Conservation (phyloP, 2,113 vertebrate species). For the Stegostoma tigrinum region DNA sequence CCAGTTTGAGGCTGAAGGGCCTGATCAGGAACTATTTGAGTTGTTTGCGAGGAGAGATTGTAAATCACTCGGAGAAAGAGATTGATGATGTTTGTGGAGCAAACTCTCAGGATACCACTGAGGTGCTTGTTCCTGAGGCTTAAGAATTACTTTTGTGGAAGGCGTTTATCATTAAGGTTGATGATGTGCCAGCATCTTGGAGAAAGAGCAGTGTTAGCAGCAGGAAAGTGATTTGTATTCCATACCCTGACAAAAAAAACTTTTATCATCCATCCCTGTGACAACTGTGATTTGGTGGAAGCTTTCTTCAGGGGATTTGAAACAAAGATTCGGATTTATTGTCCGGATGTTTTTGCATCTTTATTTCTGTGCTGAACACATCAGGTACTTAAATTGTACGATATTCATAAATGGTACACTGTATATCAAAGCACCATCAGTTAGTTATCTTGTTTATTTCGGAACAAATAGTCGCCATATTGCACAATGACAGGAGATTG, state of each 20-base stretch:
- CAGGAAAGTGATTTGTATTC: constrained; percentile 53
- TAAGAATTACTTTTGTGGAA: constrained; percentile 64
- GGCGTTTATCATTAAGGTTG: constrained; percentile 65
- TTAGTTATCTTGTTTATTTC: background rate
- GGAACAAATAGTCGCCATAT: background rate
- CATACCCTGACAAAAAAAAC: constrained; percentile 55
- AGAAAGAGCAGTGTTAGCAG: constrained; percentile 45
- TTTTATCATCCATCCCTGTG: constrained; percentile 50
- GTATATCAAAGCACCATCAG: background rate
- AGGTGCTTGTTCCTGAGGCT: constrained; percentile 63
- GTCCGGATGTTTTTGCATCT: constrained; percentile 55
- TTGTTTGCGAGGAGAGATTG: constrained; percentile 51
- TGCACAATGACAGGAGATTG: background rate
- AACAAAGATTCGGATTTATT: constrained; percentile 52
- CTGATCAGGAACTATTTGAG: constrained; percentile 47
- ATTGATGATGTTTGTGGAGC: constrained; percentile 64
- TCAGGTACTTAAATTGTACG: constrained; percentile 33
- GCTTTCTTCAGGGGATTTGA: constrained; percentile 51
- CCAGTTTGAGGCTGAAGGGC: constrained; percentile 47
- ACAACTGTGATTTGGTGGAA: constrained; percentile 57
- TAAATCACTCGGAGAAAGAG: constrained; percentile 63
- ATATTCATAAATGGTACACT: background rate
- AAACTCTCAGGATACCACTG: constrained; percentile 57
- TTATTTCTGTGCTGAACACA: constrained; percentile 46
- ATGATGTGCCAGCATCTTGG: constrained; percentile 56